phyloP scores from a whole-genome alignment of 2,888 invertebrate genomes.

The Acanthosepion pharaonis region DNA sequence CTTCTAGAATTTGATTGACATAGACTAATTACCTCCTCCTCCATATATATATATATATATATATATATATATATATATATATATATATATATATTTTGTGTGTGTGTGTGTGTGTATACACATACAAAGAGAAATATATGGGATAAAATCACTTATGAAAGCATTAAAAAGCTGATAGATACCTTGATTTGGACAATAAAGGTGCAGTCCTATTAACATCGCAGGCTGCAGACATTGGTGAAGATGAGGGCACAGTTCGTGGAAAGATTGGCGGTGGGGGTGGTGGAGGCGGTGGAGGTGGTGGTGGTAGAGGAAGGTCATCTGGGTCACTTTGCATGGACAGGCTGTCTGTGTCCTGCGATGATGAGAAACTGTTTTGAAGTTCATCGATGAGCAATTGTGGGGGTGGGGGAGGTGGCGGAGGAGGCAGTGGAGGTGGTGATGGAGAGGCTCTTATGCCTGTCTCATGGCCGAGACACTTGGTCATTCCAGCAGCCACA shows the following conservation, averaged over 20 bases:
- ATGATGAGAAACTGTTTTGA: conserved; percentile 43
- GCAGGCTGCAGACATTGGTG: conserved; percentile 48
- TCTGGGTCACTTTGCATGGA: conserved; percentile 47
- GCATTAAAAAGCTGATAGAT: conserved; percentile 35
- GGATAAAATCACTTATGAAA: neutral
- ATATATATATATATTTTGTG: neutral
- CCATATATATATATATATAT: conserved; percentile 38
- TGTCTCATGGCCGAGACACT: neutral
- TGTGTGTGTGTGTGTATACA: neutral
- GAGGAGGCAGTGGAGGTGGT: conserved; percentile 15
- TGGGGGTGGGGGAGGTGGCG: conserved; percentile 49
- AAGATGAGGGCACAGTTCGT: neutral
- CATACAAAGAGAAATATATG: neutral
- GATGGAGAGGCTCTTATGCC: conserved; percentile 38
- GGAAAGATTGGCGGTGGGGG: conserved; percentile 43
- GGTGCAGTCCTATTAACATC: conserved; percentile 44
- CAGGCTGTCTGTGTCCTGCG: conserved; percentile 42
- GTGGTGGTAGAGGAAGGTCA: conserved; percentile 52
- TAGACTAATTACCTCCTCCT: no score
- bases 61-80: conserved; percentile 39
- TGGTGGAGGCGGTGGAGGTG: conserved; percentile 52
- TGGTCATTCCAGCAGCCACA: conserved; percentile 36
- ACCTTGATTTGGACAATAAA: conserved; percentile 45
- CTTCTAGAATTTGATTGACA: no score
- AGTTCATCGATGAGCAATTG: conserved; percentile 39